phyloP scores from a whole-genome alignment of 92 coral and sea anemone species.

The Paragorgia papillata region DNA sequence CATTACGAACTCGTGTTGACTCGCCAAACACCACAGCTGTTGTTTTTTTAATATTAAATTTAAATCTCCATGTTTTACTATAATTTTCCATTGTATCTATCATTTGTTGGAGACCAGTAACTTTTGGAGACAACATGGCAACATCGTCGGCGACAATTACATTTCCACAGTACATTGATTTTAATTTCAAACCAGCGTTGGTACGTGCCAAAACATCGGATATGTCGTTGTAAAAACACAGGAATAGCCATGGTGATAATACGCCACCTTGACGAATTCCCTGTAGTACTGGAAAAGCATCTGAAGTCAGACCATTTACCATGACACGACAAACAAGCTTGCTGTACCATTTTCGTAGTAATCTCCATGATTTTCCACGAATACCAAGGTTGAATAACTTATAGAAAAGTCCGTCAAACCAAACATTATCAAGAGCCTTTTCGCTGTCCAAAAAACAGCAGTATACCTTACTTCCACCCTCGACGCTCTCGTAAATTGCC shows the following conservation, averaged over 20 bases:
- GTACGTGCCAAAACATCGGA: background rate
- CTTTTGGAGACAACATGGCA: too few species aligned
- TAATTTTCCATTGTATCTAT: too few species aligned
- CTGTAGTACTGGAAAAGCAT: background rate
- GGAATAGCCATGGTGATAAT: too few species aligned
- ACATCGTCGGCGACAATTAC: too few species aligned
- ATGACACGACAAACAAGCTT: background rate
- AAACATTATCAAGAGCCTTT: background rate
- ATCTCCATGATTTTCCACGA: constrained; percentile 12
- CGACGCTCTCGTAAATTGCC: background rate
- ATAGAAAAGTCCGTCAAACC: constrained; percentile 2
- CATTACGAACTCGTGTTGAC: too few species aligned
- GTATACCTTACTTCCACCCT: background rate
- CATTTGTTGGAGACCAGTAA: too few species aligned
- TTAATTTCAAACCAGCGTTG: too few species aligned
- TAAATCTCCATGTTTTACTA: too few species aligned
- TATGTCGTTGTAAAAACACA: too few species aligned
- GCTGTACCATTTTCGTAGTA: constrained; percentile 7
- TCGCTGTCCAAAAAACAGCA: background rate
- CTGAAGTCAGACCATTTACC: background rate
- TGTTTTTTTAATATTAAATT: too few species aligned
- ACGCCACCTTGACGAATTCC: background rate
- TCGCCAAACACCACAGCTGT: too few species aligned
- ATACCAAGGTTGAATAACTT: background rate
- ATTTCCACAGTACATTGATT: too few species aligned